These are phyloP conservation scores for Platycheirus albimanus DNA, from an alignment of 2,888 invertebrate species.

Conservation along the genomic window DNA sequence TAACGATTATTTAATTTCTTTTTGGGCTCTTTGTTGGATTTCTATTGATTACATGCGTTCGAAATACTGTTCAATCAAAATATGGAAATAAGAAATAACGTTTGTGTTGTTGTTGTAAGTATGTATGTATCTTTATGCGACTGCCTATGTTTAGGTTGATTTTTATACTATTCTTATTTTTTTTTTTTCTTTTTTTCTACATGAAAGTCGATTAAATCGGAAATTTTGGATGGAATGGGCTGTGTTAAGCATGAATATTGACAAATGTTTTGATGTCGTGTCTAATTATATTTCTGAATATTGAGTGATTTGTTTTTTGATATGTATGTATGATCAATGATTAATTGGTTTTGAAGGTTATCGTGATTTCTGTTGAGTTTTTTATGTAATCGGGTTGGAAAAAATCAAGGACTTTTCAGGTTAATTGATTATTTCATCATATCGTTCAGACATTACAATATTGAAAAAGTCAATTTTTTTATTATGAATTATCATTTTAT, in stretches of 20 bases:
- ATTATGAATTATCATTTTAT: too few species aligned
- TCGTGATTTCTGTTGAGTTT: too few species aligned
- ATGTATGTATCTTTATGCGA: neutral
- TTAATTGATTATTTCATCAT: too few species aligned
- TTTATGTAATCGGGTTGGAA: too few species aligned
- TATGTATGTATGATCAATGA: neutral
- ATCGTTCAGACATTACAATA: too few species aligned
- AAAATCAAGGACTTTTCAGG: too few species aligned
- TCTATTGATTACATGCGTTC: conserved; percentile 63
- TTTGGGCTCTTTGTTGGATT: conserved; percentile 9
- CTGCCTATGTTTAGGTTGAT: conserved; percentile 27
- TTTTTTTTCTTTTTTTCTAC: conserved; percentile 3
- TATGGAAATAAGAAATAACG: neutral
- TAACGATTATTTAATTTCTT: conserved; percentile 64
- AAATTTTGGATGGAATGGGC: neutral
- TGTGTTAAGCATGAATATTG: conserved; percentile 21
- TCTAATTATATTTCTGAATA: conserved; percentile 20
- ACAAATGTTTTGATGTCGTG: conserved; percentile 26
- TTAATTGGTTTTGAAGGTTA: neutral
- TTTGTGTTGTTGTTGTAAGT: neutral
- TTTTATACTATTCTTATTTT: neutral
- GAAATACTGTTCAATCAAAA: conserved; percentile 27
- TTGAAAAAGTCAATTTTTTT: too few species aligned
- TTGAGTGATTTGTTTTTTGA: conserved; percentile 19
- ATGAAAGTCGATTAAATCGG: conserved; percentile 25